Evolutionary conservation across 2,888 invertebrate species (phyloP).

Genomic region (Melinaea menophilus): DNA sequence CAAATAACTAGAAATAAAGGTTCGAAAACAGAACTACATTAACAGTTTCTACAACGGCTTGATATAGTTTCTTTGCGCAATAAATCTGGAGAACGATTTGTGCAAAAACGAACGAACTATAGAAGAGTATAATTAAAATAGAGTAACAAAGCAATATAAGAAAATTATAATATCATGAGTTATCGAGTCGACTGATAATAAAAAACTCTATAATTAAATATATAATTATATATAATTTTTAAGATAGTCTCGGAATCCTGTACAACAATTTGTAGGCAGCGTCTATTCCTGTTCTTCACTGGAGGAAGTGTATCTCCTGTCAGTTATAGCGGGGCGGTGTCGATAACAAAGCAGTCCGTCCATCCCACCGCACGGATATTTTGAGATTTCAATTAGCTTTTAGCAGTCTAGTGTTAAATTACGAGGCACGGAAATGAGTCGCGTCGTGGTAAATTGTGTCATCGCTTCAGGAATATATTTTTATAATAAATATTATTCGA

Average conservation of each 20-base stretch:
- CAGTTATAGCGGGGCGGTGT: conserved; percentile 31
- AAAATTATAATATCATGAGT: no score
- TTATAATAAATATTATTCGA: not conserved
- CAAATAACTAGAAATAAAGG: conserved; percentile 10
- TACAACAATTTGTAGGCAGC: no score
- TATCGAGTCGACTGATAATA: not conserved
- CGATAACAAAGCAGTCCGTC: conserved; percentile 51
- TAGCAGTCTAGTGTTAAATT: conserved; percentile 51
- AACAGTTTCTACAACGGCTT: no score
- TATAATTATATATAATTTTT: no score
- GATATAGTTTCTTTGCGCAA: no score
- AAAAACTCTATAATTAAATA: no score
- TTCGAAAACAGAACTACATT: no score
- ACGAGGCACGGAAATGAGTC: conserved; percentile 28
- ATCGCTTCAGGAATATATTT: not conserved
- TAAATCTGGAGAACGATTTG: no score
- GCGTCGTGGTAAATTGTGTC: not conserved
- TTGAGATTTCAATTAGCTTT: conserved; percentile 62
- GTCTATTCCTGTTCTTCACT: not conserved
- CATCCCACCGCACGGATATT: conserved; percentile 44
- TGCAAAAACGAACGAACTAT: no score
- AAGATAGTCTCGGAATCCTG: not conserved
- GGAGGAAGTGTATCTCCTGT: conserved; percentile 17
- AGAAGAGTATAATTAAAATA: no score
- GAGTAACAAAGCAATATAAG: no score